Evolutionary conservation across 30 jellyfish, hydroid and myxozoan genomes (phyloP).

Genomic region (Aurelia aurita): DNA sequence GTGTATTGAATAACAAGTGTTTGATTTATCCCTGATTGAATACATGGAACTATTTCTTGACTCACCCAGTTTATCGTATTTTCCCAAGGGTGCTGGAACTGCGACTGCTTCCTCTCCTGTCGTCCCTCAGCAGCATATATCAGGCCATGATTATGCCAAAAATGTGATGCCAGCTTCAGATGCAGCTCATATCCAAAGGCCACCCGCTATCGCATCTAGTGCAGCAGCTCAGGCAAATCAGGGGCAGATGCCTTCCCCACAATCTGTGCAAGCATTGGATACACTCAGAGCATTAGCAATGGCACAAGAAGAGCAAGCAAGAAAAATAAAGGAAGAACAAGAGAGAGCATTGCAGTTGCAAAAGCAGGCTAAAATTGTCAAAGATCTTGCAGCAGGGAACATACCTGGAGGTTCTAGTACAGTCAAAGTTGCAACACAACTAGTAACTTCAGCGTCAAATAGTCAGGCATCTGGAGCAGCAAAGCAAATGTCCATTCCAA

Average conservation of each 20-base stretch:
- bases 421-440: background rate
- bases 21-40: too few species aligned
- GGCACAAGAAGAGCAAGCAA: constrained; percentile 76
- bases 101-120: background rate
- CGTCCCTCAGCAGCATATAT: constrained; percentile 13
- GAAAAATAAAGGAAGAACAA: constrained; percentile 48
- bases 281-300: constrained; percentile 68
- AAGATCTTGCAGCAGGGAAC: background rate
- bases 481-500: constrained; percentile 14
- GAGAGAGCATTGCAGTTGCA: constrained; percentile 48
- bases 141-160: constrained; percentile 41
- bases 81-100: background rate
- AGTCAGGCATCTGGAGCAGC: background rate
- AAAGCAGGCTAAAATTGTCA: constrained; percentile 22
- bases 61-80: too few species aligned
- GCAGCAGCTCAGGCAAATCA: background rate
- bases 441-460: background rate
- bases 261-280: constrained; percentile 72
- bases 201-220: background rate
- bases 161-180: background rate
- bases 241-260: constrained; percentile 4
- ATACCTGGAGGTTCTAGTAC: background rate
- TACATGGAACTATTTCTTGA: too few species aligned
- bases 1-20: too few species aligned
- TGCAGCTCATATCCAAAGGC: constrained; percentile 5